phyloP scores from a whole-genome alignment of 2,888 invertebrate genomes.

The Linnaemya tessellans region DNA sequence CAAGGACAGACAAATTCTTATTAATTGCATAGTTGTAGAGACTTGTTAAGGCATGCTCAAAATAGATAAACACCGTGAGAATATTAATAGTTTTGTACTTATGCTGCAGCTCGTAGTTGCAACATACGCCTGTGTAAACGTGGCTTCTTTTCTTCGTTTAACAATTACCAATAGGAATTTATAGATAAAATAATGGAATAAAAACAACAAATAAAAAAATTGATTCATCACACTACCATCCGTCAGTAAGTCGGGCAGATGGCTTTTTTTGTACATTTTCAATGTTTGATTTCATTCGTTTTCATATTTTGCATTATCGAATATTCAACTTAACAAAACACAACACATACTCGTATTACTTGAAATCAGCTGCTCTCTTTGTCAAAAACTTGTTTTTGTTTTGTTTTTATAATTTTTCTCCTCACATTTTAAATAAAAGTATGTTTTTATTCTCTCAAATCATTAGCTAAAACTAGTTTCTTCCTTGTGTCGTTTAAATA shows the following conservation, averaged over 20 bases:
- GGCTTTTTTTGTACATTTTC: conserved; percentile 38
- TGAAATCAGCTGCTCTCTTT: conserved; percentile 53
- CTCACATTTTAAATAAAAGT: conserved; percentile 7
- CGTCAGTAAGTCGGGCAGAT: background rate
- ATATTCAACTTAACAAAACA: conserved; percentile 2
- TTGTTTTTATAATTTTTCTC: conserved; percentile 8
- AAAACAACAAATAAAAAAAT: background rate
- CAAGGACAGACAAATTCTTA: conserved; percentile 44
- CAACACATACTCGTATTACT: background rate
- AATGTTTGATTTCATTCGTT: conserved; percentile 24
- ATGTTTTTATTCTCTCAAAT: conserved; percentile 21
- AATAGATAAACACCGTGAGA: conserved; percentile 57
- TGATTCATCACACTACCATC: background rate
- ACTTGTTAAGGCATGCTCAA: conserved; percentile 58
- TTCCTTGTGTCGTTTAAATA: conserved; percentile 9
- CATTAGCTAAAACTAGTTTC: conserved; percentile 48
- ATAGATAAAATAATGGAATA: background rate
- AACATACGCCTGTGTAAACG: background rate
- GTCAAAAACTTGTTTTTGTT: conserved; percentile 37
- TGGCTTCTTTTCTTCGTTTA: background rate
- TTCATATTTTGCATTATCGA: background rate
- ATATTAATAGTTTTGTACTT: conserved; percentile 21
- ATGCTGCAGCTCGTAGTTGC: background rate
- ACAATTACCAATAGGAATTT: conserved; percentile 17
- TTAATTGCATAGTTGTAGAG: conserved; percentile 46